phyloP scores from a whole-genome alignment of 1,140 invertebrate genomes.

The Telenomus remus region DNA sequence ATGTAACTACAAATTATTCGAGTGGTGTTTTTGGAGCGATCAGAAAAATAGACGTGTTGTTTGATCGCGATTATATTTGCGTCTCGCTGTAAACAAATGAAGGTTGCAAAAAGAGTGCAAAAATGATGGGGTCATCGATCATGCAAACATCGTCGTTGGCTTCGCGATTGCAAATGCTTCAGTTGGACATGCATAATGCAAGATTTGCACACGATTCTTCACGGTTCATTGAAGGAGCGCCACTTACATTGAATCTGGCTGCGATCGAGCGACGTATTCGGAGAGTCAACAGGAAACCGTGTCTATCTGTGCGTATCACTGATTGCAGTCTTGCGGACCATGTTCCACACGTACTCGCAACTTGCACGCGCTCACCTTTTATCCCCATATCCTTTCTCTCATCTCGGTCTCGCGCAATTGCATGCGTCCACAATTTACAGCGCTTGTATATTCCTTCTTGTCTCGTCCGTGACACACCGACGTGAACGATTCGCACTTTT shows the following conservation, averaged over 20 bases:
- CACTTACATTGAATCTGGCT: conserved; percentile 21
- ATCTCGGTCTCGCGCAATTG: no score
- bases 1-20: no score
- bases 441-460: no score
- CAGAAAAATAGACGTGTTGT: no score
- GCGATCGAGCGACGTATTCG: conserved; percentile 6
- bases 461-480: no score
- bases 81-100: no score
- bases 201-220: conserved; percentile 23
- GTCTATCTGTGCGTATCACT: conserved; percentile 23
- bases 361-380: not conserved
- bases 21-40: no score
- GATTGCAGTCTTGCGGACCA: conserved; percentile 14
- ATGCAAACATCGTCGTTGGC: not conserved
- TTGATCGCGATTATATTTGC: no score
- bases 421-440: no score
- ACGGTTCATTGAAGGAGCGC: conserved; percentile 18
- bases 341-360: conserved; percentile 9
- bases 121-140: conserved; percentile 1
- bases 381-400: no score
- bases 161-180: conserved; percentile 9
- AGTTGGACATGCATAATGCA: conserved; percentile 11
- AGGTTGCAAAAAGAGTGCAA: no score
- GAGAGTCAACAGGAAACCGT: conserved; percentile 18
- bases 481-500: conserved; percentile 5